Percentiles rank a stretch among this genome's conserved stretches.
Conservation (phyloP, 2,888 invertebrate species). For the Syritta pipiens region DNA sequence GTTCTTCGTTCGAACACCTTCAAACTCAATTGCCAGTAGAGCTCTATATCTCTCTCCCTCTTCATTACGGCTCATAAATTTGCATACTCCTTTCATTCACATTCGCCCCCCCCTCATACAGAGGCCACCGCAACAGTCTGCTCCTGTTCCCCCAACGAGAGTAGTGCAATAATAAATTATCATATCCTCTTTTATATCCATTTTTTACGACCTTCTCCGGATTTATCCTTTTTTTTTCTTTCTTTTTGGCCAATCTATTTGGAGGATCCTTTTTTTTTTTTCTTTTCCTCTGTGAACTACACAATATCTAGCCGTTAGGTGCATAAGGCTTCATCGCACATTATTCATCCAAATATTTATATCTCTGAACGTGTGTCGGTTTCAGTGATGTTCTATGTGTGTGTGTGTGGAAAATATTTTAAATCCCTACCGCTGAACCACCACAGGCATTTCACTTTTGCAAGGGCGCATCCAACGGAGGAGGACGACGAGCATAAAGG, state of each 20-base stretch:
- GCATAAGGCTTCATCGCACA: slow-evolving; percentile 54
- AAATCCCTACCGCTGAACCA: slow-evolving; percentile 44
- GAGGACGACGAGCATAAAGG: not conserved
- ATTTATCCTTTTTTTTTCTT: slow-evolving; percentile 42
- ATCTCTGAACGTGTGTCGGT: not conserved
- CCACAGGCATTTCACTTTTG: slow-evolving; percentile 36
- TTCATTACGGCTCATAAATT: slow-evolving; percentile 35
- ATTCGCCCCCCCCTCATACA: not conserved
- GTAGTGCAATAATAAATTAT: slow-evolving; percentile 66
- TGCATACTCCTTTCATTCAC: slow-evolving; percentile 30
- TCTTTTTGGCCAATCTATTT: slow-evolving; percentile 47
- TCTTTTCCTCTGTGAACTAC: slow-evolving; percentile 13
- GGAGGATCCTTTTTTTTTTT: not conserved
- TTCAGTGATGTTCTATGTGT: slow-evolving; percentile 15
- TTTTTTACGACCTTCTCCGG: slow-evolving; percentile 53
- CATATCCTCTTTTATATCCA: slow-evolving; percentile 49
- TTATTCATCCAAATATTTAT: slow-evolving; percentile 52
- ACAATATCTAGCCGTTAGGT: slow-evolving; percentile 47
- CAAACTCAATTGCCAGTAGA: no score
- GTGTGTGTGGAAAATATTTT: slow-evolving; percentile 20
- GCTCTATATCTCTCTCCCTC: slow-evolving; percentile 38
- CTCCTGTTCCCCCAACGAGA: slow-evolving; percentile 25
- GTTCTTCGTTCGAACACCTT: no score
- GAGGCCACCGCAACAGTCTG: slow-evolving; percentile 54
- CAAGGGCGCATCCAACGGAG: not conserved